Evolutionary conservation across 2,113 vertebrate genomes (phyloP), one percentile per base, ranked within the genome.

Genomic region (Anoplopoma fimbria): DNA sequence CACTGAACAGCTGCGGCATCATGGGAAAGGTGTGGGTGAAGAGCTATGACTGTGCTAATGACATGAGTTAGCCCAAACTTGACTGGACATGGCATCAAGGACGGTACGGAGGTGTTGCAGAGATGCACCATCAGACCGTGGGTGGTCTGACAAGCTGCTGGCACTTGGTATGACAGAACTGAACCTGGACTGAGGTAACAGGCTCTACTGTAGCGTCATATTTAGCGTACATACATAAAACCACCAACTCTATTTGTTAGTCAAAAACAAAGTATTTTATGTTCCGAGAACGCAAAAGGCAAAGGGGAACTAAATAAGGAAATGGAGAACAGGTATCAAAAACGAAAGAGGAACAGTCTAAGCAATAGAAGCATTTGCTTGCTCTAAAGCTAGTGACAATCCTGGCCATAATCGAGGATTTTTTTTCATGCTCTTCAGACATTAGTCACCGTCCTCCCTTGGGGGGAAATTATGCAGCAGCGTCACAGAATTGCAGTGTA

Each of bases 51-150:
- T 62, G 76, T n/a, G 40, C 51, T 79, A 84, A 88, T 76, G 72
- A 78, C 88, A 92, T 75, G 49, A 86, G 58, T 87, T 85, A 69
- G 90, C 88, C 83, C 49, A 21, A 51, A 51, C 49, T 75, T 73
- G 80, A 85, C 74, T 85, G 62, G 63, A 69, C 75, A 87, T n/a
- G 78, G 75, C 23, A 29, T 42, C n/a, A 9, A 23, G 70, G 36
- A 77, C 6, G 9, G 58, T 34, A 62, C 53, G 34, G 49, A 70
- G 25, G 75, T 60, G 65, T 53, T 31, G 62, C 53, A 55, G 42
- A 61, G 25, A 78, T 49, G 65, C 58, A 60, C 47, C 57, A 62
- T 80, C 65, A 58, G 36, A 31, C 68, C 25, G 75, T 49, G 49
- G 61, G 69, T 42, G 25, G 61, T 34, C 42, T 53, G 74, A 86